These are phyloP conservation scores for Thalassarche chlororhynchos DNA, from an alignment of 2,113 vertebrate species.

Conservation along the genomic window DNA sequence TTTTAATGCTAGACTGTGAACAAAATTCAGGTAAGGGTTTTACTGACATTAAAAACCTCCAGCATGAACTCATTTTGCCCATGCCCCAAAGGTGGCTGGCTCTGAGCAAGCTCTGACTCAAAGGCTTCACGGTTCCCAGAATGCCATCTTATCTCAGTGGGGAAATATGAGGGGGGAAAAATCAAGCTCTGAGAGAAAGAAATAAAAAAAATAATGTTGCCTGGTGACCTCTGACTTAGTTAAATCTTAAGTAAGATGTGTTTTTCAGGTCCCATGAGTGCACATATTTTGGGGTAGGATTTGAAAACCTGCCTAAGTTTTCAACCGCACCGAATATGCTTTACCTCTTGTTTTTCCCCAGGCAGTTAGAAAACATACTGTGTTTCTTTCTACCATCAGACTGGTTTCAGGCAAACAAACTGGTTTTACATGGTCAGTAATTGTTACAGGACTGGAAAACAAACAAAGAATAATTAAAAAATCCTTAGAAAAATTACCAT, in stretches of 20 bases:
- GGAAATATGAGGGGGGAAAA: neutral
- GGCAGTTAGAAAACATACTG: constrained; percentile 87
- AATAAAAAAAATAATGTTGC: neutral
- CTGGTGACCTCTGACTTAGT: neutral
- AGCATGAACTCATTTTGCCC: neutral
- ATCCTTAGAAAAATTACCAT: neutral
- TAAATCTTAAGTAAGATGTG: neutral
- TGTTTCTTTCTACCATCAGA: constrained; percentile 77
- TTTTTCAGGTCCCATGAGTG: neutral
- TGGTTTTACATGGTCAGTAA: constrained; percentile 83
- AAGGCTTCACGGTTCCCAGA: fast-evolving
- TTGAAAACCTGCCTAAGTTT: neutral
- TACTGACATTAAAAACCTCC: neutral
- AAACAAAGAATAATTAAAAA: neutral
- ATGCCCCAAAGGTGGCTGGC: neutral
- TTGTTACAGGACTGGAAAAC: constrained; percentile 78
- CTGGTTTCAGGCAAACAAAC: constrained; percentile 83
- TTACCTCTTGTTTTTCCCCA: constrained; percentile 90
- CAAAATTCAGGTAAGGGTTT: neutral
- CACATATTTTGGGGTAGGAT: neutral
- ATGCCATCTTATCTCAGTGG: neutral
- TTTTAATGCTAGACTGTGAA: neutral
- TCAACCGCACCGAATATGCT: fast-evolving
- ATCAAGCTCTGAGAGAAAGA: neutral
- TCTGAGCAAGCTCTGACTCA: neutral